Percentiles rank a stretch among this genome's conserved stretches.
Conservation (phyloP, 1,140 invertebrate species). For the Holotrichia oblita region DNA sequence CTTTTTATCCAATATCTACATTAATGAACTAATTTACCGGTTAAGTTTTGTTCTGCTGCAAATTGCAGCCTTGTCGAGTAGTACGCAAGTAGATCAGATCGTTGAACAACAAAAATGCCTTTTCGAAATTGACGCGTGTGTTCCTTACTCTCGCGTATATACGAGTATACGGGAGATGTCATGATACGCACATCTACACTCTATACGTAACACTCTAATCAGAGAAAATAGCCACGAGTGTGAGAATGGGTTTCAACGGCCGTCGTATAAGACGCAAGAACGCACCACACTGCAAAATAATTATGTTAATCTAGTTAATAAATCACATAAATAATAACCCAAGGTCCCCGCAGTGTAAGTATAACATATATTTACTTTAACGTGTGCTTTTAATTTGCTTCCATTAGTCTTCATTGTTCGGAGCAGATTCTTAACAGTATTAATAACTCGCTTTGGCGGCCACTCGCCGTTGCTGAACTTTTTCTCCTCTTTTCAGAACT, state of each 20-base stretch:
- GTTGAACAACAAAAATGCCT: slow-evolving; percentile 10
- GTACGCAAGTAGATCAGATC: slow-evolving; percentile 15
- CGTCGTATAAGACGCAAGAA: background rate
- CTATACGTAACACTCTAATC: background rate
- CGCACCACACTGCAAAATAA: slow-evolving; percentile 36
- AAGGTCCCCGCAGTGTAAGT: slow-evolving; percentile 39
- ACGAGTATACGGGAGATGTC: background rate
- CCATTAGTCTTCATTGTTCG: slow-evolving; percentile 41
- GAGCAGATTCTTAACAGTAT: slow-evolving; percentile 40
- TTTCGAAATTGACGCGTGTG: slow-evolving; percentile 28
- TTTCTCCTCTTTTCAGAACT: slow-evolving; percentile 14
- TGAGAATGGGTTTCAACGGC: slow-evolving; percentile 16
- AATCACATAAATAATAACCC: slow-evolving; percentile 41
- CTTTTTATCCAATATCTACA: background rate
- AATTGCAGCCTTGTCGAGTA: background rate
- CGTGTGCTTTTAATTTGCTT: slow-evolving; percentile 41
- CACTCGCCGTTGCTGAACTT: slow-evolving; percentile 8
- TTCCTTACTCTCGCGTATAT: background rate
- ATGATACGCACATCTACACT: background rate
- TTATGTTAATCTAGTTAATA: slow-evolving; percentile 41
- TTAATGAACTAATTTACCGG: slow-evolving; percentile 3
- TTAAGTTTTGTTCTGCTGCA: background rate
- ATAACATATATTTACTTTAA: slow-evolving; percentile 41
- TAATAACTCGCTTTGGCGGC: slow-evolving; percentile 41
- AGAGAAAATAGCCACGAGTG: slow-evolving; percentile 32